Evolutionary conservation across 2,797 vertebrate genomes (phyloP).

Genomic region (Pteropus rufus): DNA sequence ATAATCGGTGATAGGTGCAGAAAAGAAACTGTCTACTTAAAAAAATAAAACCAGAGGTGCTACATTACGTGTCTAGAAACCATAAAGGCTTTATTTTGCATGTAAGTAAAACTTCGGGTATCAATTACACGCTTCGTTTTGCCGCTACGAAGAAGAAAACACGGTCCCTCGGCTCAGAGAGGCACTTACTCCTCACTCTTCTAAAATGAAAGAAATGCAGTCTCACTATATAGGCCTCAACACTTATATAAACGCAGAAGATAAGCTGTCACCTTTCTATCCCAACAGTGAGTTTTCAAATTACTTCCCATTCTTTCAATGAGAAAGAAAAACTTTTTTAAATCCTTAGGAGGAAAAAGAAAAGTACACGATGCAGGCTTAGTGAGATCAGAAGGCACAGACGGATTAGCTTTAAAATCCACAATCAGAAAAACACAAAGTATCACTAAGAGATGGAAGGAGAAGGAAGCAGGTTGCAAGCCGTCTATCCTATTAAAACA

Average conservation of each 20-base stretch:
- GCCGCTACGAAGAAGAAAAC: not conserved
- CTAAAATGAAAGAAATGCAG: not conserved
- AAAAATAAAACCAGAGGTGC: not conserved
- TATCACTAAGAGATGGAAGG: accelerated
- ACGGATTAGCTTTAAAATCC: too few species aligned
- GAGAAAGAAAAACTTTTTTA: not conserved
- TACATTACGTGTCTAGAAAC: not conserved
- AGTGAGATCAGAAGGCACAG: not conserved
- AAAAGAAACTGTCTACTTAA: not conserved
- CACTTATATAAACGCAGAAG: not conserved
- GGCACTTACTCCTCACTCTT: not conserved
- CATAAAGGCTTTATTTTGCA: not conserved
- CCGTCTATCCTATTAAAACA: not conserved
- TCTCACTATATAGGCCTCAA: slow-evolving; percentile 12
- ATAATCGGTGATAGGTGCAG: not conserved
- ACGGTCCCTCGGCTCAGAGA: not conserved
- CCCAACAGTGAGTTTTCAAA: not conserved
- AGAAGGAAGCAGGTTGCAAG: not conserved
- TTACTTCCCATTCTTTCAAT: not conserved
- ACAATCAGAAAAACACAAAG: not conserved
- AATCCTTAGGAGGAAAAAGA: accelerated
- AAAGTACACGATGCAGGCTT: not conserved
- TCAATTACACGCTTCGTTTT: not conserved
- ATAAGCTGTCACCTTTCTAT: not conserved
- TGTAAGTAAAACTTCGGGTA: not conserved